phyloP scores from a whole-genome alignment of 2,113 vertebrate species.

The Perognathus longimembris region DNA sequence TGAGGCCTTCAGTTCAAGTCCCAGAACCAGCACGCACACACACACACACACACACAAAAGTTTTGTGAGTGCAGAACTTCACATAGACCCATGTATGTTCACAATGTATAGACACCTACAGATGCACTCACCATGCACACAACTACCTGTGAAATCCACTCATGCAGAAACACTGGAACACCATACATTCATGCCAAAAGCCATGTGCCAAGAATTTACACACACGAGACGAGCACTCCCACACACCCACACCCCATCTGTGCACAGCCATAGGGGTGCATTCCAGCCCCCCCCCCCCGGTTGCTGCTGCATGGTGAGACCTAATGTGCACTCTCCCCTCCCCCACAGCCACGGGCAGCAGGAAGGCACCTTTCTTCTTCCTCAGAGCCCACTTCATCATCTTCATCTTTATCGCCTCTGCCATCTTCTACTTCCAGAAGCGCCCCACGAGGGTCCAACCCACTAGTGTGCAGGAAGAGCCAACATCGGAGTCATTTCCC shows the following conservation, averaged over 20 bases:
- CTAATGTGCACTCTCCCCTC: background rate
- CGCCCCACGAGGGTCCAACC: background rate
- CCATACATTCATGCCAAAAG: too few species aligned
- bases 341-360: constrained; percentile 52
- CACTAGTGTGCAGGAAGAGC: too few species aligned
- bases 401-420: constrained; percentile 58
- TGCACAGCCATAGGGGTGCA: background rate
- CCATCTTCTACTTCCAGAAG: constrained; percentile 53
- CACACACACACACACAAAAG: too few species aligned
- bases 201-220: too few species aligned
- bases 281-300: too few species aligned
- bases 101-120: background rate
- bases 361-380: background rate
- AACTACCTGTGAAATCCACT: too few species aligned
- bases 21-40: background rate
- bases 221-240: too few species aligned
- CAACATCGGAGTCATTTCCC: rapidly evolving
- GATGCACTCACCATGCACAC: too few species aligned
- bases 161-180: too few species aligned
- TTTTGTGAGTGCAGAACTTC: too few species aligned
- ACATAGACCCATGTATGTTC: background rate
- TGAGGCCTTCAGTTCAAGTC: background rate
- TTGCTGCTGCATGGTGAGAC: background rate
- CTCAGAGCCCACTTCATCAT: constrained; percentile 46
- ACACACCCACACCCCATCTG: rapidly evolving